Conservation (phyloP, 2,113 vertebrate species). For the Cranoglanis bouderius region DNA sequence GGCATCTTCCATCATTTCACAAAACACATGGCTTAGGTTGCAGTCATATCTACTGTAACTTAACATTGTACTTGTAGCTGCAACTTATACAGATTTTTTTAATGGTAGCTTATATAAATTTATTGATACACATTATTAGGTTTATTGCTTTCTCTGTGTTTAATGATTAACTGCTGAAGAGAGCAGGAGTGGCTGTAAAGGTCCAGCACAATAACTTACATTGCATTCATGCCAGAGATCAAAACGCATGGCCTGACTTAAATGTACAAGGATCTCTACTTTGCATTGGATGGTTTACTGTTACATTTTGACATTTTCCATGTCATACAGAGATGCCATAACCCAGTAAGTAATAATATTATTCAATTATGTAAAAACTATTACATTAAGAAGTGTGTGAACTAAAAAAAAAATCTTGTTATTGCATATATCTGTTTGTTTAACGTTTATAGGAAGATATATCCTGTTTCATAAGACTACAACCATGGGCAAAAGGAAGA, state of each 20-base stretch:
- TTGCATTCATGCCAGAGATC: neutral
- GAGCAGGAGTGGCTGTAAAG: slow-evolving; percentile 59
- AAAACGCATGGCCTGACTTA: slow-evolving; percentile 2
- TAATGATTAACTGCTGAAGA: slow-evolving; percentile 73
- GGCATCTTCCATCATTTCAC: neutral
- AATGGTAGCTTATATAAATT: slow-evolving; percentile 17
- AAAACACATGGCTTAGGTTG: neutral
- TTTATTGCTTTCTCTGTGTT: slow-evolving; percentile 57
- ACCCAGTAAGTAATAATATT: slow-evolving; percentile 29
- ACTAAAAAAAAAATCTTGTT: neutral
- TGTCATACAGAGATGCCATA: slow-evolving; percentile 28
- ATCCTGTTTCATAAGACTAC: neutral
- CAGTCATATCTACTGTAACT: neutral
- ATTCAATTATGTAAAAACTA: neutral
- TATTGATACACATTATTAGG: slow-evolving; percentile 35
- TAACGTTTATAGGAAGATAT: neutral
- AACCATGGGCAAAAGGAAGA: slow-evolving; percentile 60
- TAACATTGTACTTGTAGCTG: neutral
- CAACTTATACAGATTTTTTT: neutral
- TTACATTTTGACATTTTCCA: neutral
- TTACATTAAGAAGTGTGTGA: neutral
- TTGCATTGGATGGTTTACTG: neutral
- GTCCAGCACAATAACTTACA: neutral
- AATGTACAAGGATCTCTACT: neutral
- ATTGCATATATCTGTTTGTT: neutral